A percentile compares a stretch with the other conserved stretches of the same genome.
phyloP scores from a whole-genome alignment of 53 echinoderm and acorn worm species.

The Zoroaster sp. region DNA sequence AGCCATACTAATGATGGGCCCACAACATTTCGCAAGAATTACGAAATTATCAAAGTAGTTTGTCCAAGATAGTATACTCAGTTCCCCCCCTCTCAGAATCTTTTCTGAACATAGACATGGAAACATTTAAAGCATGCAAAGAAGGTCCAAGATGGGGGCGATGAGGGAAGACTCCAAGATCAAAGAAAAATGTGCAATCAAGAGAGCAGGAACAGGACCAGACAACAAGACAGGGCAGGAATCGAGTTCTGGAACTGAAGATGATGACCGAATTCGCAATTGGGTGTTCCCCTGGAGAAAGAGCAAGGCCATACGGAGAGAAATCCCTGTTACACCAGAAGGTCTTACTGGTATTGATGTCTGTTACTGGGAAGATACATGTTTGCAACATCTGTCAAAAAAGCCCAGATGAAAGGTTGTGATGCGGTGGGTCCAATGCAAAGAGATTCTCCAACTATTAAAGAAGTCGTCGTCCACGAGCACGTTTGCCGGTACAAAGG shows the following conservation, averaged over 20 bases:
- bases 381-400: not conserved
- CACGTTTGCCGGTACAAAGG: not conserved
- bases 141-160: too few species aligned
- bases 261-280: constrained; percentile 1
- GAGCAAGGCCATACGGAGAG: not conserved
- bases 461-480: not conserved
- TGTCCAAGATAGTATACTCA: not conserved
- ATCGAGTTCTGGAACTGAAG: not conserved
- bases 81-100: not conserved
- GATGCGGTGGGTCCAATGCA: not conserved
- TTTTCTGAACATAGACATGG: not conserved
- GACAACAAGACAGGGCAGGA: too few species aligned
- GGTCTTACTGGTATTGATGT: constrained; percentile 12
- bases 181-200: not conserved
- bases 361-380: not conserved
- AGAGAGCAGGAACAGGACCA: too few species aligned
- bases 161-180: too few species aligned
- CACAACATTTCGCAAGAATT: not conserved
- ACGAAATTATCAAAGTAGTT: not conserved
- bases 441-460: not conserved
- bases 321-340: not conserved
- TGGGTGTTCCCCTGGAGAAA: not conserved
- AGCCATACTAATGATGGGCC: not conserved
- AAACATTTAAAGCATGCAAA: not conserved
- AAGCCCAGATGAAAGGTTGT: not conserved